Evolutionary conservation across 2,888 invertebrate species (phyloP).

Genomic region (Aphodius granarius): DNA sequence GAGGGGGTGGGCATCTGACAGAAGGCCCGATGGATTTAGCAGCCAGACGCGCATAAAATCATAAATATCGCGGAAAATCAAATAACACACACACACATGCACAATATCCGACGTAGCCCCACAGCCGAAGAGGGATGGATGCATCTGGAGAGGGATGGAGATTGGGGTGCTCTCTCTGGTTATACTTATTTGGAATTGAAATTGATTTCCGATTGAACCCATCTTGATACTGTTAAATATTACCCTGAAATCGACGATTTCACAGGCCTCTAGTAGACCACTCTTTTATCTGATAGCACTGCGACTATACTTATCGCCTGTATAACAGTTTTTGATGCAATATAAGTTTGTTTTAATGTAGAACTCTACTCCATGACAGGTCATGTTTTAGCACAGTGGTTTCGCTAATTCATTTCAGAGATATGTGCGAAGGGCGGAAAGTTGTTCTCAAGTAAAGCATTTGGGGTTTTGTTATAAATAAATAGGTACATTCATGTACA

Average conservation of each 20-base stretch:
- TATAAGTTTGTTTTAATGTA: too few relatives aligned
- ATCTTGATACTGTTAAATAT: constrained; percentile 17
- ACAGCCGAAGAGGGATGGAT: constrained; percentile 14
- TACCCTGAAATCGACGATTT: neutral
- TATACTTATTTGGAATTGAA: constrained; percentile 25
- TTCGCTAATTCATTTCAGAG: too few relatives aligned
- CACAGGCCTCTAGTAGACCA: too few relatives aligned
- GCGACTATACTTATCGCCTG: too few relatives aligned
- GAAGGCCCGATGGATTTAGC: constrained; percentile 44
- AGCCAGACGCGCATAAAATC: constrained; percentile 46
- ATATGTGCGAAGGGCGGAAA: too few relatives aligned
- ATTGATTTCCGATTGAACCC: constrained; percentile 26
- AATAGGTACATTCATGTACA: too few relatives aligned
- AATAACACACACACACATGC: constrained; percentile 42
- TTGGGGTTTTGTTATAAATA: too few relatives aligned
- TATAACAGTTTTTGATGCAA: too few relatives aligned
- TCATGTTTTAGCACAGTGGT: too few relatives aligned
- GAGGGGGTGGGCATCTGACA: constrained; percentile 37
- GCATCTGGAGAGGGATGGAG: neutral
- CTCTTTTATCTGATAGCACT: too few relatives aligned
- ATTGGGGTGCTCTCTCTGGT: constrained; percentile 3
- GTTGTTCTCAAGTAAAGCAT: too few relatives aligned
- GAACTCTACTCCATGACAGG: too few relatives aligned
- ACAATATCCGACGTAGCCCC: constrained; percentile 13
- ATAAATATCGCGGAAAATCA: constrained; percentile 51